Evolutionary conservation across 2,113 vertebrate genomes (phyloP).

Genomic region (Amphilophus citrinellus): DNA sequence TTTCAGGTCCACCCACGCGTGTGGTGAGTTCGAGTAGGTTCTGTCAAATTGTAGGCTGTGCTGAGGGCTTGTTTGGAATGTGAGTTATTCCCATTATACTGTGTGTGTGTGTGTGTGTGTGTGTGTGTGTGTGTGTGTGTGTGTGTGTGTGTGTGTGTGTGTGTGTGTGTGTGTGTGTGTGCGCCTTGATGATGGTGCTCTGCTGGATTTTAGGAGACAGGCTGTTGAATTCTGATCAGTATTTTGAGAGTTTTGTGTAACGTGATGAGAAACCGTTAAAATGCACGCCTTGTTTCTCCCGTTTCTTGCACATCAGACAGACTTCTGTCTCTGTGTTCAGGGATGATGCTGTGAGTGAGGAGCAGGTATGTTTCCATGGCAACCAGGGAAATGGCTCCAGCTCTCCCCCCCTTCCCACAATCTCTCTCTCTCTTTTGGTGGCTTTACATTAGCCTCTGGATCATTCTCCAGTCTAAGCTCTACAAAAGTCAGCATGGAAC

Average conservation of each 20-base stretch:
- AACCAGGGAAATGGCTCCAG: constrained; percentile 65
- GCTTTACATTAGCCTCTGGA: constrained; percentile 39
- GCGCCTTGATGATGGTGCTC: neutral
- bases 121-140: neutral
- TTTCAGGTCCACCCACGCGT: constrained; percentile 63
- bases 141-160: neutral
- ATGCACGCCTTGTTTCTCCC: constrained; percentile 9
- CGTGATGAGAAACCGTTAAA: constrained; percentile 23
- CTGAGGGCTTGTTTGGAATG: constrained; percentile 51
- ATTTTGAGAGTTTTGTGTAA: neutral
- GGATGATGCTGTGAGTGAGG: constrained; percentile 57
- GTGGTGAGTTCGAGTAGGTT: constrained; percentile 41
- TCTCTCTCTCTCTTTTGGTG: neutral
- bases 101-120: neutral
- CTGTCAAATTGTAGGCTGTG: constrained; percentile 47
- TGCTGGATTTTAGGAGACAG: neutral
- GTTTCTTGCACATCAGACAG: constrained; percentile 44
- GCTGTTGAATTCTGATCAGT: constrained; percentile 16
- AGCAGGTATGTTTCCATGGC: constrained; percentile 71
- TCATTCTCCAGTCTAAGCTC: constrained; percentile 12
- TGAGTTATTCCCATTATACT: constrained; percentile 27
- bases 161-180: neutral
- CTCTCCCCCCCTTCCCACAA: constrained; percentile 17
- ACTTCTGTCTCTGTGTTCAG: constrained; percentile 40
- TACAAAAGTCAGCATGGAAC: neutral